A percentile compares a stretch with the other conserved stretches of the same genome.
Evolutionary conservation across 2,888 invertebrate genomes (phyloP).

Genomic region (Acrobasis consociella): DNA sequence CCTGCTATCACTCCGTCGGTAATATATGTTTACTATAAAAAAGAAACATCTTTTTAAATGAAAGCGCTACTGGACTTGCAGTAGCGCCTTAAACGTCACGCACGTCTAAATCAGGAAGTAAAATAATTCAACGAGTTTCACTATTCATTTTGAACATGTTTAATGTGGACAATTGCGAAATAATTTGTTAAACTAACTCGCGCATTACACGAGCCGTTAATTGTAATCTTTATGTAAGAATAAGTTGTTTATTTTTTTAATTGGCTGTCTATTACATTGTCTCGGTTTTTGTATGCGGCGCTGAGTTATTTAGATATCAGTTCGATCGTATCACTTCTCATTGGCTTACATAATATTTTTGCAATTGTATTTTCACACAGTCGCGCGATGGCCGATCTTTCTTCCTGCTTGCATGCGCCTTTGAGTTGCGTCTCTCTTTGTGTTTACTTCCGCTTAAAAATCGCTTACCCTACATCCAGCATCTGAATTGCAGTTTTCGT

Average conservation of each 20-base stretch:
- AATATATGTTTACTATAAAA: too few relatives aligned
- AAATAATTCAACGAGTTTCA: background rate
- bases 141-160: constrained; percentile 12
- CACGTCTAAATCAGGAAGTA: constrained; percentile 42
- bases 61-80: too few relatives aligned
- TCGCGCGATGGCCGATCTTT: constrained; percentile 49
- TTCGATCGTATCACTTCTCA: constrained; percentile 58
- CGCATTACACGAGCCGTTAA: constrained; percentile 14
- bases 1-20: too few relatives aligned
- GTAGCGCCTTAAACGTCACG: too few relatives aligned
- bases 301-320: constrained; percentile 23
- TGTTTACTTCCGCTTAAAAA: constrained; percentile 52
- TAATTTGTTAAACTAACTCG: constrained; percentile 17
- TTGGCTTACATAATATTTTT: constrained; percentile 65
- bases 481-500: too few relatives aligned
- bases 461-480: constrained; percentile 9
- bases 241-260: constrained; percentile 20
- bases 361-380: constrained; percentile 73
- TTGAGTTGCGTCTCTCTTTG: constrained; percentile 43
- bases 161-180: constrained; percentile 22
- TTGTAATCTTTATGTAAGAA: constrained; percentile 13
- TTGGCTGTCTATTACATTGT: constrained; percentile 16
- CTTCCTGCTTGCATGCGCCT: constrained; percentile 62
- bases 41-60: too few relatives aligned
- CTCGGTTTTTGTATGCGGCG: constrained; percentile 18